Percentiles rank a stretch among this genome's conserved stretches.
Conservation (phyloP, 2,797 vertebrate genomes). For the Melanotaenia boesemani region DNA sequence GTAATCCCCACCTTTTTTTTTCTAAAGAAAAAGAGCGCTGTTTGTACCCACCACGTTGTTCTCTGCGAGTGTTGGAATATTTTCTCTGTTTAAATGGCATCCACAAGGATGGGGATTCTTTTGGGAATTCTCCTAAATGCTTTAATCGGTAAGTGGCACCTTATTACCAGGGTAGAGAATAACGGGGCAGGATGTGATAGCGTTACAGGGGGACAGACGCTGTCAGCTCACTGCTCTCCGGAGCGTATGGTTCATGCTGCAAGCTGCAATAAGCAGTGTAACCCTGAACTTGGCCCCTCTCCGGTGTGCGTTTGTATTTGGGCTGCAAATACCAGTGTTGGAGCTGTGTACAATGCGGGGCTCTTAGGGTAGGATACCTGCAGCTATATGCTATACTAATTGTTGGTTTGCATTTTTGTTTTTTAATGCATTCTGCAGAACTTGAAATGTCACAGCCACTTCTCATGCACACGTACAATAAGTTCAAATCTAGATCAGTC, state of each 20-base stretch:
- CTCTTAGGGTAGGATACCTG: not conserved
- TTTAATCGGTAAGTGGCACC: slow-evolving; percentile 83
- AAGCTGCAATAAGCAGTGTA: slow-evolving; percentile 18
- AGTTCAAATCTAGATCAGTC: not conserved
- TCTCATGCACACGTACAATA: not conserved
- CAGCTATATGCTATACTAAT: not conserved
- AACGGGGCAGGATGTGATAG: slow-evolving; percentile 7
- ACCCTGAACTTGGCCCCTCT: slow-evolving; percentile 71
- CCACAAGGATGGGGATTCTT: slow-evolving; percentile 70
- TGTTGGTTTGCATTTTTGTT: not conserved
- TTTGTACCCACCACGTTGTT: slow-evolving; percentile 60
- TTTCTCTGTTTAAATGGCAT: slow-evolving; percentile 83
- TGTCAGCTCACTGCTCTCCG: slow-evolving; percentile 19
- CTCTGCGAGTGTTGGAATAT: slow-evolving; percentile 69
- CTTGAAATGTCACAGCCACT: not conserved
- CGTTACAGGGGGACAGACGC: not conserved
- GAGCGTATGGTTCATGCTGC: slow-evolving; percentile 21
- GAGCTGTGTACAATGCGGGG: slow-evolving; percentile 7
- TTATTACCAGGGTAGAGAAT: not conserved
- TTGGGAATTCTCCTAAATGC: slow-evolving; percentile 80
- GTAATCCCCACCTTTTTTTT: not conserved
- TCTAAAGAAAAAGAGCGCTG: not conserved
- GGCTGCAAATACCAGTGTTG: slow-evolving; percentile 20
- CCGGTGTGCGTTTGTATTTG: slow-evolving; percentile 27
- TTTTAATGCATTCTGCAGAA: slow-evolving; percentile 7